Conservation (phyloP, 2,888 invertebrate genomes). For the Glyphotaelius pellucidus region DNA sequence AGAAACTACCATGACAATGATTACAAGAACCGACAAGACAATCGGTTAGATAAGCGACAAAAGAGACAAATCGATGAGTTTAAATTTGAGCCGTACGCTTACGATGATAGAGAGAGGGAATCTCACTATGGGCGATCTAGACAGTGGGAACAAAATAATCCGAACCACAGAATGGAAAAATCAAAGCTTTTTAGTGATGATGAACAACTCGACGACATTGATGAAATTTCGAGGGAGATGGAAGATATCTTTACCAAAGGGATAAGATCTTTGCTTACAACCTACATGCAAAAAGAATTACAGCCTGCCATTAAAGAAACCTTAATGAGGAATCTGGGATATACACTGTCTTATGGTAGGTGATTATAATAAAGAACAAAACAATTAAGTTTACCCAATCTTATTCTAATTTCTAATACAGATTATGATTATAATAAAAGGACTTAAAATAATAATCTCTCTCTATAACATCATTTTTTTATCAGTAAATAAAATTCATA, state of each 20-base stretch:
- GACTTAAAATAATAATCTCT: not conserved
- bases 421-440: not conserved
- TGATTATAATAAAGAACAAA: slow-evolving; percentile 57
- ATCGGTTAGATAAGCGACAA: slow-evolving; percentile 60
- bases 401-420: not conserved
- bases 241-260: slow-evolving; percentile 91
- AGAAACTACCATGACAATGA: slow-evolving; percentile 53
- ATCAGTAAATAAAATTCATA: not conserved
- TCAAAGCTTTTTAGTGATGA: slow-evolving; percentile 76
- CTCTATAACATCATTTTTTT: not conserved
- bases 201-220: slow-evolving; percentile 79
- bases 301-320: slow-evolving; percentile 92
- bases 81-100: slow-evolving; percentile 72
- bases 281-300: slow-evolving; percentile 89
- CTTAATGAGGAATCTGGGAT: slow-evolving; percentile 91
- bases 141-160: slow-evolving; percentile 55
- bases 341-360: slow-evolving; percentile 90
- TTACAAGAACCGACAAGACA: slow-evolving; percentile 53
- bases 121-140: slow-evolving; percentile 48
- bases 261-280: slow-evolving; percentile 87
- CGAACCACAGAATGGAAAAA: slow-evolving; percentile 69
- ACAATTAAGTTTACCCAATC: not conserved
- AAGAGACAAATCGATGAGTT: slow-evolving; percentile 72
- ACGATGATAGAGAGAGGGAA: slow-evolving; percentile 65
- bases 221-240: slow-evolving; percentile 87